A percentile compares a stretch with the other conserved stretches of the same genome.
phyloP scores from a whole-genome alignment of 1,140 invertebrate species.

The Amyelois transitella region DNA sequence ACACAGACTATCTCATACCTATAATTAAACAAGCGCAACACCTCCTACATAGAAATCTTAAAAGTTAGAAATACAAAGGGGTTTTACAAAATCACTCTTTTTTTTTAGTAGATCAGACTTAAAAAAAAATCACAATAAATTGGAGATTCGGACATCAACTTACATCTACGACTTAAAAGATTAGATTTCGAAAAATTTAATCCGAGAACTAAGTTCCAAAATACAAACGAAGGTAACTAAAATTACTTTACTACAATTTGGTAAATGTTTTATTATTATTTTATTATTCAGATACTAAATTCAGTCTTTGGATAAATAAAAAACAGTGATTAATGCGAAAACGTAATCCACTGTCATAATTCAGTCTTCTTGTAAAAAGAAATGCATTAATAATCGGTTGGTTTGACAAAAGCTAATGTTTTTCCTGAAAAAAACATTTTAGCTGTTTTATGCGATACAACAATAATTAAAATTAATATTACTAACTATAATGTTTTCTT shows the following conservation, averaged over 20 bases:
- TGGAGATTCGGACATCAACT: slow-evolving; percentile 5
- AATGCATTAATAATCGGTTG: slow-evolving; percentile 25
- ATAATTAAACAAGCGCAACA: not conserved
- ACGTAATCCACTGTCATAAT: not conserved
- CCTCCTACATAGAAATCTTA: not conserved
- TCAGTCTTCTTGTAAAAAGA: slow-evolving; percentile 64
- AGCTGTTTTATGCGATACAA: no score
- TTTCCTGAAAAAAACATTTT: not conserved
- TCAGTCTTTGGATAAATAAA: slow-evolving; percentile 56
- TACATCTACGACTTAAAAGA: slow-evolving; percentile 5
- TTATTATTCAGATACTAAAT: slow-evolving; percentile 30
- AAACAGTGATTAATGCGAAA: not conserved
- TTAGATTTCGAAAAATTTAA: not conserved
- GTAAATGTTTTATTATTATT: not conserved
- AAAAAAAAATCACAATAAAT: slow-evolving; percentile 4
- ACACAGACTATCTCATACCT: not conserved
- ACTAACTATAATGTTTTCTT: not conserved
- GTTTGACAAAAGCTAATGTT: not conserved
- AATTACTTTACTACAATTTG: slow-evolving; percentile 6
- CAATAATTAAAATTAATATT: no score
- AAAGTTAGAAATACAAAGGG: not conserved
- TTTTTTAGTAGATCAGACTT: not conserved
- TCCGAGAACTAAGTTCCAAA: not conserved
- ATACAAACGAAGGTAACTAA: slow-evolving; percentile 3
- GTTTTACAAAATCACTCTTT: slow-evolving; percentile 4